Conservation (phyloP, 2,113 vertebrate genomes). For the Myotis brandtii region DNA sequence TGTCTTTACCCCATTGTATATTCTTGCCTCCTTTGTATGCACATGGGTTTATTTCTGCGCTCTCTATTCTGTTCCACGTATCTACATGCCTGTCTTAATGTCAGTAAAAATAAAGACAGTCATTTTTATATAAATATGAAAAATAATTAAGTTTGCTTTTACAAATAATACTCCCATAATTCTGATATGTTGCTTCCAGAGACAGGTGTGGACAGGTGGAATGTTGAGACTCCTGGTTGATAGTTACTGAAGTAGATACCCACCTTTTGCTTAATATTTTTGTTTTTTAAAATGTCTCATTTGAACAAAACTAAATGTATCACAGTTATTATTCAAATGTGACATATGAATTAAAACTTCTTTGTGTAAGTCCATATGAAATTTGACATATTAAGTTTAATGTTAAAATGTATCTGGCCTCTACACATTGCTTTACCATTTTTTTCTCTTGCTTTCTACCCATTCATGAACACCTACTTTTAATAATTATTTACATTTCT, state of each 20-base stretch:
- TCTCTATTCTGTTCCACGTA: not conserved
- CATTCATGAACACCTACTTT: not conserved
- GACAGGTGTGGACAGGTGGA: too few relatives aligned
- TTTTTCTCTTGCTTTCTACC: not conserved
- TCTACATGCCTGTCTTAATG: too few relatives aligned
- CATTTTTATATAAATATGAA: not conserved
- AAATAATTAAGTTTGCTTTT: not conserved
- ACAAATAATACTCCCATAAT: not conserved
- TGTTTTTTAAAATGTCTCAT: slow-evolving; percentile 38
- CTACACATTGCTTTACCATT: not conserved
- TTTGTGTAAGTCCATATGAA: not conserved
- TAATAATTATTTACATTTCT: slow-evolving; percentile 33
- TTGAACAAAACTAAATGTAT: slow-evolving; percentile 21
- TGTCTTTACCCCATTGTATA: not conserved
- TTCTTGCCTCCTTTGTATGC: not conserved
- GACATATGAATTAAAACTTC: slow-evolving; percentile 25
- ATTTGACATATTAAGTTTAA: not conserved
- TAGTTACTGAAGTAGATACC: not conserved
- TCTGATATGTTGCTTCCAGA: not conserved
- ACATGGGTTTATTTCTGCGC: not conserved
- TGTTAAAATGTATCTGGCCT: not conserved
- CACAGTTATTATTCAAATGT: not conserved
- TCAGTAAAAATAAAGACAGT: not conserved
- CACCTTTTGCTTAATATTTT: not conserved
- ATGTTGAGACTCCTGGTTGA: not conserved